Conservation (phyloP, 2,888 invertebrate species). For the Brachylomia viminalis region DNA sequence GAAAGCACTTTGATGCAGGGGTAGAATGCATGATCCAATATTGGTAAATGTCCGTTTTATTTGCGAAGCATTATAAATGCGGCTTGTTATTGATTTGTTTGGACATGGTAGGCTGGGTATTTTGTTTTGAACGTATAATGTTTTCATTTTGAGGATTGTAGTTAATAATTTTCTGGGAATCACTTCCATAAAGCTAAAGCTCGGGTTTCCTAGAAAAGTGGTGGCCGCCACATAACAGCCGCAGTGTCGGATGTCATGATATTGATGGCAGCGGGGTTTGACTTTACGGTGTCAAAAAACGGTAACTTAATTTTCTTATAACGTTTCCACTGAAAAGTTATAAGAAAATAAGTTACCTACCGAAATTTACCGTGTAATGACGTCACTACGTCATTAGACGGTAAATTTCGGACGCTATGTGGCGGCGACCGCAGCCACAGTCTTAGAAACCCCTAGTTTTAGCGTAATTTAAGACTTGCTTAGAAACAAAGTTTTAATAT, state of each 20-base stretch:
- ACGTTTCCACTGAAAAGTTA: too few relatives aligned
- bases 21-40: constrained; percentile 19
- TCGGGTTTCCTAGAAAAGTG: background rate
- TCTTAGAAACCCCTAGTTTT: background rate
- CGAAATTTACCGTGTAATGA: too few relatives aligned
- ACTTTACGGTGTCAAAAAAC: background rate
- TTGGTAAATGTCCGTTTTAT: constrained; percentile 15
- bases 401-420: background rate
- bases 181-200: background rate
- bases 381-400: background rate
- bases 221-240: background rate
- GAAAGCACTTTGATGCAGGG: constrained; percentile 6
- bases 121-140: background rate
- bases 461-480: background rate
- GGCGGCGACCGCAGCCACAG: background rate
- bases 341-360: too few relatives aligned
- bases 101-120: background rate
- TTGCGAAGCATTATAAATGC: constrained; percentile 34
- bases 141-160: background rate
- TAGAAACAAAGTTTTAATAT: background rate
- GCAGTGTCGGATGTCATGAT: background rate
- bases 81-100: constrained; percentile 20
- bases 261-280: background rate
- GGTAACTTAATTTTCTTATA: background rate
- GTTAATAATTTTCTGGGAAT: background rate